These are phyloP conservation scores for Clarias batrachus DNA, from an alignment of 2,113 vertebrate species.

Conservation along the genomic window DNA sequence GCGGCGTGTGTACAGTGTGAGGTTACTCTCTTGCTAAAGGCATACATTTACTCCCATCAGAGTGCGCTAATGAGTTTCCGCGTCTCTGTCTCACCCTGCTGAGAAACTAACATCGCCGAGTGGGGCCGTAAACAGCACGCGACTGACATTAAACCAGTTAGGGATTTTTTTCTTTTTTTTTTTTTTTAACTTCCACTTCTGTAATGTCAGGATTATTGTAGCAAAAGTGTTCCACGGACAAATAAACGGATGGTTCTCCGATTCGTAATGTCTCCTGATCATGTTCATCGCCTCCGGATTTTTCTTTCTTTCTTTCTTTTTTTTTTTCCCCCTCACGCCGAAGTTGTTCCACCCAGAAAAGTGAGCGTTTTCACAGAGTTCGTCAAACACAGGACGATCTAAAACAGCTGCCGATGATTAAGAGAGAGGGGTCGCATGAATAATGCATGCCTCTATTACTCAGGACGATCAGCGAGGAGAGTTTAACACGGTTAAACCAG, in stretches of 20 bases:
- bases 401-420: conserved; percentile 24
- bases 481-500: conserved; percentile 33
- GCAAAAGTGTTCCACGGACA: not conserved
- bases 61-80: conserved; percentile 37
- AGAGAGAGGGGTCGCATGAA: conserved; percentile 28
- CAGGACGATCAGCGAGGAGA: conserved; percentile 23
- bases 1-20: conserved; percentile 30
- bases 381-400: conserved; percentile 34
- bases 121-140: not conserved
- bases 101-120: conserved; percentile 26
- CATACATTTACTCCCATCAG: conserved; percentile 34
- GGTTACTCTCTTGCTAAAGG: conserved; percentile 43
- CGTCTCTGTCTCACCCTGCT: not conserved
- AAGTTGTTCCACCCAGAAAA: not conserved
- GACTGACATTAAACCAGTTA: not conserved
- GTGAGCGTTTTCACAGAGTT: not conserved
- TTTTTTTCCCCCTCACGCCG: not conserved
- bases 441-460: conserved; percentile 40
- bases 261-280: not conserved
- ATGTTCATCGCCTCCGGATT: conserved; percentile 24
- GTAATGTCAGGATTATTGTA: not conserved
- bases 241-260: conserved; percentile 29
- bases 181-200: not conserved
- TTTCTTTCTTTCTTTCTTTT: conserved; percentile 14
- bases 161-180: too few relatives aligned